Evolutionary conservation across 2,797 vertebrate species (phyloP), one percentile per base, ranked within the genome.

Genomic region (Sebastes dallii): DNA sequence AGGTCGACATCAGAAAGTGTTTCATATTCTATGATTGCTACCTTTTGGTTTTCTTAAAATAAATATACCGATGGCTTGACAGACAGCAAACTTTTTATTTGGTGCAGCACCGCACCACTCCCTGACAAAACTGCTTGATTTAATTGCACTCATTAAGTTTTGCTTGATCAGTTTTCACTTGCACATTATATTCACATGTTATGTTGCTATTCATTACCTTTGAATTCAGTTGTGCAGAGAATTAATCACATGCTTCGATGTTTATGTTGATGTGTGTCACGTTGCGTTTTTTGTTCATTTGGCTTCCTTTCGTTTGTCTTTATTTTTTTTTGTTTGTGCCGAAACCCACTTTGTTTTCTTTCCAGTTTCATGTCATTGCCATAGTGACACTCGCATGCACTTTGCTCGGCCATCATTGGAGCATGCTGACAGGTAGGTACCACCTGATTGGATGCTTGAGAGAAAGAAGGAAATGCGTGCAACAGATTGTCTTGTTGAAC

Each of bases 311-410:
- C 20, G 75, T 90, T 82, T 90, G 73, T 90, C 66, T 66, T 82
- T 88, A 86, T 64, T 89, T 83, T 92, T 91, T 86, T 95, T 89
- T 94, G 83, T 94, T 91, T 93, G 89, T 94, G 90, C 86, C 91
- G 88, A 94, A 67, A 32, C 90, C 88, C 92, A 87, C 91, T 94
- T 95, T 94, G 89, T 94, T 95, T 93, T 95, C 90, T 96, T 96
- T 97, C 94, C 96, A 98, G 96, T 96, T 96, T 95, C 92, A 96
- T 97, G 95, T 96, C 94, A 93, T 96, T 96, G 92, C 94, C 94
- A 93, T 96, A 92, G 93, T 82, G 91, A 94, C 91, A 94, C 94
- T 95, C 95, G 89, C 95, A 95, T 96, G 95, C 93, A 94, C 95
- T 94, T 95, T 92, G 95, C 94, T 94, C 86, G 94, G 83, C 94